Conservation (phyloP, 1,140 invertebrate genomes). For the Drosophila santomea region DNA sequence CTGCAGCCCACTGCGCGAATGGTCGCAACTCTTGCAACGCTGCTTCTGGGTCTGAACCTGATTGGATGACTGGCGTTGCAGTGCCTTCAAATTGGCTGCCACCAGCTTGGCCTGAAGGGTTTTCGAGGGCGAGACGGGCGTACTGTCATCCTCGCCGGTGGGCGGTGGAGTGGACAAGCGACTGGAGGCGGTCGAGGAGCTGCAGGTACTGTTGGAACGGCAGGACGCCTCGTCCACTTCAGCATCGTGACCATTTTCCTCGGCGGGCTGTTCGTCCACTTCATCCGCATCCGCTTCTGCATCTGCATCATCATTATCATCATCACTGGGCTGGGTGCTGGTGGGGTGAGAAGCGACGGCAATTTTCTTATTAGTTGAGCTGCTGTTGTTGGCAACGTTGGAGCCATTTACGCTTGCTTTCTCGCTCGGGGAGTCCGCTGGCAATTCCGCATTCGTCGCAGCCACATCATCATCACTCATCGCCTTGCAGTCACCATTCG, state of each 20-base stretch:
- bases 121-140: slow-evolving; percentile 73
- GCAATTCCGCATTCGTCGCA: background rate
- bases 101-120: slow-evolving; percentile 69
- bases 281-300: slow-evolving; percentile 13
- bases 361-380: slow-evolving; percentile 72
- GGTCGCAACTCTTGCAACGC: slow-evolving; percentile 66
- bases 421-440: slow-evolving; percentile 29
- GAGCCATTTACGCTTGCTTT: slow-evolving; percentile 71
- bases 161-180: slow-evolving; percentile 77
- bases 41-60: slow-evolving; percentile 12
- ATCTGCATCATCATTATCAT: slow-evolving; percentile 23
- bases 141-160: slow-evolving; percentile 79
- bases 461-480: slow-evolving; percentile 48
- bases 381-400: slow-evolving; percentile 52
- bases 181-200: slow-evolving; percentile 70
- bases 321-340: slow-evolving; percentile 74
- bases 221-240: slow-evolving; percentile 48
- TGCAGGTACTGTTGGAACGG: slow-evolving; percentile 41
- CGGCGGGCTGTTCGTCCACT: slow-evolving; percentile 5
- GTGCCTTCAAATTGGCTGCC: slow-evolving; percentile 65
- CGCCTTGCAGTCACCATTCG: slow-evolving; percentile 64
- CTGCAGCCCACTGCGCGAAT: slow-evolving; percentile 54
- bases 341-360: slow-evolving; percentile 71
- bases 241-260: slow-evolving; percentile 37
- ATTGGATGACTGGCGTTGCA: slow-evolving; percentile 37